Percentiles rank a stretch among this genome's conserved stretches.
Conservation (phyloP, 2,113 vertebrate genomes). For the Mohoua ochrocephala region DNA sequence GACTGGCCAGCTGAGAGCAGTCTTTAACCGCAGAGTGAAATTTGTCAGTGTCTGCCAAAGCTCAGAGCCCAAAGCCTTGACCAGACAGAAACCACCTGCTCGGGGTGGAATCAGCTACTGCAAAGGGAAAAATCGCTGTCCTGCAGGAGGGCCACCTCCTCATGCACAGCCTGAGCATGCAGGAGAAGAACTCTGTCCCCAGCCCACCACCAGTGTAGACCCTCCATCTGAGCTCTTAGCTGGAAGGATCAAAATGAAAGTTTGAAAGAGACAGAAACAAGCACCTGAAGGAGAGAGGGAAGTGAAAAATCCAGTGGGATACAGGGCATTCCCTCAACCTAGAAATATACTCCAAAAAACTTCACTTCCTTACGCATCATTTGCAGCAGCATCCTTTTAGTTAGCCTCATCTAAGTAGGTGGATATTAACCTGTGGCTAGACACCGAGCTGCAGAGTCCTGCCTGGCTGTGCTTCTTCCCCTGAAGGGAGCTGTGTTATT, state of each 20-base stretch:
- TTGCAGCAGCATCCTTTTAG: not conserved
- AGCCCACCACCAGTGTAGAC: not conserved
- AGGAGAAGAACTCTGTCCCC: not conserved
- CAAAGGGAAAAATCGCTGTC: not conserved
- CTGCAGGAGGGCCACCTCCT: rapidly evolving
- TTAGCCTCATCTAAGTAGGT: not conserved
- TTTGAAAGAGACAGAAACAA: not conserved
- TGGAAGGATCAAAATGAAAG: not conserved
- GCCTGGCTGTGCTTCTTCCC: not conserved
- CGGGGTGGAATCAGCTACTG: not conserved
- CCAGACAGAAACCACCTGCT: not conserved
- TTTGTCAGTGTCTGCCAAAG: not conserved
- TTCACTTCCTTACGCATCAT: not conserved
- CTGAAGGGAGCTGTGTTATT: not conserved
- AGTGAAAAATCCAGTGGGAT: not conserved
- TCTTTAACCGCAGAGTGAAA: not conserved
- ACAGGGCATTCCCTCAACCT: not conserved
- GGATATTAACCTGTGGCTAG: not conserved
- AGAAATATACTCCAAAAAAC: not conserved
- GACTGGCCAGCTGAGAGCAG: not conserved
- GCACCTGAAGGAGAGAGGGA: not conserved
- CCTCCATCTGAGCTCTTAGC: no score
- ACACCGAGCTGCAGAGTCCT: not conserved
- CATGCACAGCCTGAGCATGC: rapidly evolving
- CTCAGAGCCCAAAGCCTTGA: not conserved